These are phyloP conservation scores for Synanthedon andrenaeformis DNA, from an alignment of 2,888 invertebrate species.

Conservation along the genomic window DNA sequence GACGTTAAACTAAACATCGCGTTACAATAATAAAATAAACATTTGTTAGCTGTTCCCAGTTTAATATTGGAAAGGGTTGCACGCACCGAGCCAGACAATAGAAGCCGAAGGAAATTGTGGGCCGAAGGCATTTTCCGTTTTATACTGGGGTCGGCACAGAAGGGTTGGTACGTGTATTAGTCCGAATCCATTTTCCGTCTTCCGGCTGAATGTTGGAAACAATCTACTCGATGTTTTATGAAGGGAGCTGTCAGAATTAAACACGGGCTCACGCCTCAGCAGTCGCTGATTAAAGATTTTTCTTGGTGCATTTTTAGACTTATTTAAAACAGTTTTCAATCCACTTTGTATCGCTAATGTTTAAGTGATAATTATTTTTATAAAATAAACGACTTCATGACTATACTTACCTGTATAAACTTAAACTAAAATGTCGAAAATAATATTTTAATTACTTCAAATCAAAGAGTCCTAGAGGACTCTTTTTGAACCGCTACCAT, in stretches of 20 bases:
- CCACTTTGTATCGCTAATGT: too few relatives aligned
- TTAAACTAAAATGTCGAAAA: too few relatives aligned
- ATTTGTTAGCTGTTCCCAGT: constrained; percentile 39
- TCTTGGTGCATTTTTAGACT: too few relatives aligned
- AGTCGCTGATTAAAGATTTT: neutral
- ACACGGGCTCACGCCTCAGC: neutral
- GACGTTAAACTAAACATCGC: too few relatives aligned
- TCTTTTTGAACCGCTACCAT: too few relatives aligned
- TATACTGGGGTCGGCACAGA: constrained; percentile 38
- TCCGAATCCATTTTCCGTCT: constrained; percentile 56
- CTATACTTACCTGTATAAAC: too few relatives aligned
- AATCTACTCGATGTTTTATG: constrained; percentile 52
- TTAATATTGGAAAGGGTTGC: constrained; percentile 44
- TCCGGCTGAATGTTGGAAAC: constrained; percentile 52
- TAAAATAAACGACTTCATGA: too few relatives aligned
- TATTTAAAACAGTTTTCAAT: too few relatives aligned
- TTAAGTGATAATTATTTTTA: too few relatives aligned
- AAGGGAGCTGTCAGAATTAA: constrained; percentile 26
- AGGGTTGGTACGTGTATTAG: constrained; percentile 42
- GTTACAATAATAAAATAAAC: constrained; percentile 5
- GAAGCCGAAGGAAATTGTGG: constrained; percentile 47
- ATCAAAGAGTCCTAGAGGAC: too few relatives aligned
- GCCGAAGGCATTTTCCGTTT: constrained; percentile 56
- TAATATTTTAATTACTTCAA: too few relatives aligned
- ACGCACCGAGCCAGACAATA: constrained; percentile 55